Conservation (phyloP, 2,888 invertebrate genomes). For the Bhutanitis thaidina region DNA sequence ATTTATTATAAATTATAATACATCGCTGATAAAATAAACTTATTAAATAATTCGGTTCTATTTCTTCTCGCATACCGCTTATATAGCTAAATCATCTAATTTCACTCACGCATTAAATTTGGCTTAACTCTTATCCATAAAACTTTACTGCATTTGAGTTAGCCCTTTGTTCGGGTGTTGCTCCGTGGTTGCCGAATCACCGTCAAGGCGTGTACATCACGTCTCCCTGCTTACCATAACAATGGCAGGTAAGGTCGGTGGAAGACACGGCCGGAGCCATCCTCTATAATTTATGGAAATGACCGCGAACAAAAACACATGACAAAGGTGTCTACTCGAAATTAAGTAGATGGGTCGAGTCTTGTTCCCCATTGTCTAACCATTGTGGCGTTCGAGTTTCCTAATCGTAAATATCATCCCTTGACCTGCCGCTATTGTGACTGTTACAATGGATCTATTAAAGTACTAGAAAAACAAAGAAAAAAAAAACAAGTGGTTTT, state of each 20-base stretch:
- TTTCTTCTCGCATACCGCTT: too few species aligned
- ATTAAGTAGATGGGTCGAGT: constrained; percentile 74
- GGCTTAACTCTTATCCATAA: too few species aligned
- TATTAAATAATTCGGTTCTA: too few species aligned
- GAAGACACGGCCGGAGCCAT: constrained; percentile 43
- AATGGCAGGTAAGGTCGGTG: constrained; percentile 64
- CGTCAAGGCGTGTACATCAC: constrained; percentile 58
- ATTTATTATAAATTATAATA: too few species aligned
- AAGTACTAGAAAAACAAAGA: background rate
- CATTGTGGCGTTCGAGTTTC: constrained; percentile 38
- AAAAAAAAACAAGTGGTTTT: background rate
- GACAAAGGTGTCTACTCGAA: constrained; percentile 78
- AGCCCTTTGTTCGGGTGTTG: too few species aligned
- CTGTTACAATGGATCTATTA: constrained; percentile 5
- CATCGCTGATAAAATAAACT: too few species aligned
- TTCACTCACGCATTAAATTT: too few species aligned
- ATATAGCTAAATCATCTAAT: too few species aligned
- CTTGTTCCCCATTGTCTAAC: constrained; percentile 64
- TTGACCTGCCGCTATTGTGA: constrained; percentile 32
- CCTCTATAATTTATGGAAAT: constrained; percentile 77
- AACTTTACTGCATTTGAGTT: too few species aligned
- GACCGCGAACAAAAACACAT: constrained; percentile 72
- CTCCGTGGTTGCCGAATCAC: constrained; percentile 49
- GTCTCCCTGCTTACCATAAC: constrained; percentile 66
- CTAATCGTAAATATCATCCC: constrained; percentile 69